Evolutionary conservation across 2,797 vertebrate genomes (phyloP).

Genomic region (Hipposideros larvatus): DNA sequence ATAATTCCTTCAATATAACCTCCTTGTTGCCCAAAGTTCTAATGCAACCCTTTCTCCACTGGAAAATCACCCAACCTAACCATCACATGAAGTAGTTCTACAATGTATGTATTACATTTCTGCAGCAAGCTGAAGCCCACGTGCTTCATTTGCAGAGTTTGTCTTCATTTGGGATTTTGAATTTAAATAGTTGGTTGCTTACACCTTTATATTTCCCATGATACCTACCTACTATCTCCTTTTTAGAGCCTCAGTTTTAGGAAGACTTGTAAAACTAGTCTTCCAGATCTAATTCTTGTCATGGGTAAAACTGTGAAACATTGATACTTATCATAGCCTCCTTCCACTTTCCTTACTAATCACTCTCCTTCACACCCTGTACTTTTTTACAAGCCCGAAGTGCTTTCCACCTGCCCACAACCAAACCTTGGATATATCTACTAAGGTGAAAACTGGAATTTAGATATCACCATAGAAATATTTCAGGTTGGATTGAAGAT

Average conservation of each 20-base stretch:
- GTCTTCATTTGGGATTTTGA: neutral
- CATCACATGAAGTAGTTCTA: neutral
- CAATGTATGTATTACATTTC: neutral
- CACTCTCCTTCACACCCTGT: neutral
- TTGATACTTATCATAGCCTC: neutral
- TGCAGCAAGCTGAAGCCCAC: neutral
- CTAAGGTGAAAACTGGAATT: neutral
- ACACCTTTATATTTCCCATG: neutral
- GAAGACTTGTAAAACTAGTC: neutral
- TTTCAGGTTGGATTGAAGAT: neutral
- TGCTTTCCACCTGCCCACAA: neutral
- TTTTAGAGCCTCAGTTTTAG: neutral
- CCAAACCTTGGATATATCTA: neutral
- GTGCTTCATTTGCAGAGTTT: neutral
- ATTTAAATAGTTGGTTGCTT: neutral
- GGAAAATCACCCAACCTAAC: neutral
- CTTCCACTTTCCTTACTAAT: neutral
- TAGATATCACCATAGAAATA: neutral
- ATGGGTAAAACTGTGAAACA: neutral
- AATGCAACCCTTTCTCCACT: neutral
- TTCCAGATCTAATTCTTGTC: neutral
- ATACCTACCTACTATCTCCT: neutral
- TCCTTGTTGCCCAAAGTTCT: neutral
- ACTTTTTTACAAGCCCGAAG: neutral
- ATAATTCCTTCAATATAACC: neutral